Evolutionary conservation across 2,797 vertebrate genomes (phyloP).

Genomic region (Acanthopagrus latus): DNA sequence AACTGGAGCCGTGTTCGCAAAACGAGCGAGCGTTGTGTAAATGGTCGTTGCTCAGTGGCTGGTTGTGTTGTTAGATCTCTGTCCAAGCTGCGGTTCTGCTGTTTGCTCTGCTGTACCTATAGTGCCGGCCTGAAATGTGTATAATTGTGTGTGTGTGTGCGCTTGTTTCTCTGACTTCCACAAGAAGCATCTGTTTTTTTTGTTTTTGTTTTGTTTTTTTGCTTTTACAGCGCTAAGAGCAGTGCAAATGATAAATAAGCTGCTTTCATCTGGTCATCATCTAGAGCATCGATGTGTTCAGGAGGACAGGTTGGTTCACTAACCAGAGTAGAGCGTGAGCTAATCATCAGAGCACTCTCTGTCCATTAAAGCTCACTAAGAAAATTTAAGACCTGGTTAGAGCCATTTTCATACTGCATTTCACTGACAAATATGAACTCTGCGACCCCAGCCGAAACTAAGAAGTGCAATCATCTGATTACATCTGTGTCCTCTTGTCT

Average conservation of each 20-base stretch:
- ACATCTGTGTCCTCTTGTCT: constrained; percentile 3
- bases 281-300: constrained; percentile 50
- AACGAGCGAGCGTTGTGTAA: constrained; percentile 48
- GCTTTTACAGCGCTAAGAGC: constrained; percentile 52
- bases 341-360: constrained; percentile 75
- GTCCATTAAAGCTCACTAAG: constrained; percentile 72
- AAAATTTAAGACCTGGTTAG: constrained; percentile 68
- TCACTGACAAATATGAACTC: constrained; percentile 55
- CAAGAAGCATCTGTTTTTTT: constrained; percentile 22
- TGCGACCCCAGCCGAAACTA: constrained; percentile 31
- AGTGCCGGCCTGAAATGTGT: constrained; percentile 26
- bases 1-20: constrained; percentile 50
- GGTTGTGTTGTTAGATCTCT: constrained; percentile 46
- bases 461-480: constrained; percentile 36
- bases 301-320: constrained; percentile 43
- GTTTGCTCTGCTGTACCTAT: constrained; percentile 53
- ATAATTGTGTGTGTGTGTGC: not conserved
- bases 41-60: constrained; percentile 65
- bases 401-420: constrained; percentile 60
- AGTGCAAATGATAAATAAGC: constrained; percentile 57
- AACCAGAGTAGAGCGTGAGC: constrained; percentile 51
- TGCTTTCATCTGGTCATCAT: constrained; percentile 50
- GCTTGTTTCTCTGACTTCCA: constrained; percentile 29
- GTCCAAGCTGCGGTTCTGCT: constrained; percentile 36
- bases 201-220: constrained; percentile 41